Evolutionary conservation across 2,797 vertebrate genomes (phyloP), one percentile per base, ranked within the genome.

Genomic region (Sphenodon punctatus): DNA sequence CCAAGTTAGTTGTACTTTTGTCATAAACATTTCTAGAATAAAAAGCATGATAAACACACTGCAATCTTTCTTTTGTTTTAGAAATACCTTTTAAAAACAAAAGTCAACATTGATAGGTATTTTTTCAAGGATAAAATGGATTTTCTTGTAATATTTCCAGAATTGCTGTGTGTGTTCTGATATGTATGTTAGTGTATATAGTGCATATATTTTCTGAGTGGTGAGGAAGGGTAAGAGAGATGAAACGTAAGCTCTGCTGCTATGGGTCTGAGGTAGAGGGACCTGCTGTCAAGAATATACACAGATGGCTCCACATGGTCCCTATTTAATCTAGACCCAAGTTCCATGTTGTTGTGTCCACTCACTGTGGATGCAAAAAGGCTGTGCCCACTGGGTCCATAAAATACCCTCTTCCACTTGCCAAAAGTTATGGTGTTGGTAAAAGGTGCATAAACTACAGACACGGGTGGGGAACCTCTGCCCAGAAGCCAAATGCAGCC

Each of bases 41-140:
- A 4, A 32, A 59, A 17, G 11, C 11, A 76, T 65, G 68, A 34
- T 2, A 53, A 34, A 65, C 69, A 36, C 9, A 34, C 10, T 67
- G 60, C 63, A 48, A 38, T 17, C 0, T 10, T 32, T 68, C 71
- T 43, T 25, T 5, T 61, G 5, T 75, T 80, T 30, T 32, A 64
- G 13, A 19, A 4, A 36, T 25, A 14, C 0, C 0, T 45, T 2
- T 67, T 76, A 7, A 8, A 8, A 36, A 8, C 8, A 36, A 36
- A 66, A 79, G 71, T 42, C 41, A 23, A 14, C 12, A 32, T 25
- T 20, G 2, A 2, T 55, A 30, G 6, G 1, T 63, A 30, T 8
- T 73, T 75, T n/a, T n/a, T n/a, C 20, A 45, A 51, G 61, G 78
- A 30, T 5, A 38, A 68, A 77, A 25, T 13, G 9, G 1, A 34